These are phyloP conservation scores for Campoletis raptor DNA, from an alignment of 2,888 invertebrate species.

Conservation along the genomic window DNA sequence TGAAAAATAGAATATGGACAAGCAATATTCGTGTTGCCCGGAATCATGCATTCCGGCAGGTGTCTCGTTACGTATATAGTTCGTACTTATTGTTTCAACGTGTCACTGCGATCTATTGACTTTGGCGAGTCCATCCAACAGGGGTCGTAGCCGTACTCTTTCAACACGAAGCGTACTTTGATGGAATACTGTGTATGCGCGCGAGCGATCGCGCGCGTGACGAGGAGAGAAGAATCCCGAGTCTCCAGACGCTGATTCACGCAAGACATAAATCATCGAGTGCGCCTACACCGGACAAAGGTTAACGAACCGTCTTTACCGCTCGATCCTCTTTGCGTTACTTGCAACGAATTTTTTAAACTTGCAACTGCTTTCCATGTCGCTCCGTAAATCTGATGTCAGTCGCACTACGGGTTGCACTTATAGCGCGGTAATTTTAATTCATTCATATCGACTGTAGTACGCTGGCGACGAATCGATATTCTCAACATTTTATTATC, in stretches of 20 bases:
- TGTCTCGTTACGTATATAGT: not conserved
- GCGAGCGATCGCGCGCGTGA: not conserved
- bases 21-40: not conserved
- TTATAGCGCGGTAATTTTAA: no score
- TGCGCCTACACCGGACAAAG: conserved; percentile 53
- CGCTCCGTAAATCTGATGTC: not conserved
- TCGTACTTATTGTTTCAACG: conserved; percentile 6
- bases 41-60: not conserved
- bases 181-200: conserved; percentile 22
- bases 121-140: conserved; percentile 42
- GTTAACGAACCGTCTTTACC: conserved; percentile 61
- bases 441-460: no score
- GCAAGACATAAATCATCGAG: conserved; percentile 65
- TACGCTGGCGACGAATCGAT: not conserved
- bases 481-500: not conserved
- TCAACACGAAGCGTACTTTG: conserved; percentile 27
- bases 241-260: conserved; percentile 66
- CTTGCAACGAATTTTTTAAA: conserved; percentile 24
- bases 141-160: conserved; percentile 34
- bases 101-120: conserved; percentile 49
- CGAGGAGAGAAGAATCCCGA: conserved; percentile 47
- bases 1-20: no score
- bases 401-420: not conserved
- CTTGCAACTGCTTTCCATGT: conserved; percentile 28
- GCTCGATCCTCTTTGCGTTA: conserved; percentile 49